A percentile compares a stretch with the other conserved stretches of the same genome.
Evolutionary conservation across 1,140 invertebrate genomes (phyloP).

Genomic region (Sycophaga agraensis): DNA sequence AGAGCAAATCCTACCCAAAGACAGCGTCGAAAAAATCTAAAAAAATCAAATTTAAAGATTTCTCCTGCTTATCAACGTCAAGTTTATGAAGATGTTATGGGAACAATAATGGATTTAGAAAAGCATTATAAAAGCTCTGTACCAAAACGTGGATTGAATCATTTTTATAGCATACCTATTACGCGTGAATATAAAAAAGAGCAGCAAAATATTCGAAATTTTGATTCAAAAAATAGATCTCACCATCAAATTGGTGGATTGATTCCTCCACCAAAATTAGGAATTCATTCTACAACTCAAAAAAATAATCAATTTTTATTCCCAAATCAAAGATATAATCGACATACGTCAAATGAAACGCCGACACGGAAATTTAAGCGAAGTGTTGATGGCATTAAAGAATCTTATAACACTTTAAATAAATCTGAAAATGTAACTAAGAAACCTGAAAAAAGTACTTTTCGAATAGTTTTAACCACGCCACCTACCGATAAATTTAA

Average conservation of each 20-base stretch:
- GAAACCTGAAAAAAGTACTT: neutral
- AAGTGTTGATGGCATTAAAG: neutral
- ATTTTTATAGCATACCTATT: neutral
- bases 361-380: conserved; percentile 10
- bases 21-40: neutral
- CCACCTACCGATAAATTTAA: neutral
- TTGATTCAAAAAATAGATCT: conserved; percentile 1
- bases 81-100: conserved; percentile 55
- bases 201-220: neutral
- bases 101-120: conserved; percentile 45
- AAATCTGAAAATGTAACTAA: neutral
- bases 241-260: conserved; percentile 27
- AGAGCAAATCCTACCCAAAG: conserved; percentile 9
- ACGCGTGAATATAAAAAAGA: neutral
- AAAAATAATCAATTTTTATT: neutral
- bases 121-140: conserved; percentile 4
- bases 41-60: neutral
- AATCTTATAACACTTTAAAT: neutral
- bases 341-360: neutral
- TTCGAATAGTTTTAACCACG: conserved; percentile 19
- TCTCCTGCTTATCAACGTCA: conserved; percentile 39
- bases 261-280: conserved; percentile 23
- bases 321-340: neutral
- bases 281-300: neutral
- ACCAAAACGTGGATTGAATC: neutral